Base-by-base conservation (phyloP, 2,797 vertebrate genomes). In the Lepidocolaptes lacrymiger region DNA sequence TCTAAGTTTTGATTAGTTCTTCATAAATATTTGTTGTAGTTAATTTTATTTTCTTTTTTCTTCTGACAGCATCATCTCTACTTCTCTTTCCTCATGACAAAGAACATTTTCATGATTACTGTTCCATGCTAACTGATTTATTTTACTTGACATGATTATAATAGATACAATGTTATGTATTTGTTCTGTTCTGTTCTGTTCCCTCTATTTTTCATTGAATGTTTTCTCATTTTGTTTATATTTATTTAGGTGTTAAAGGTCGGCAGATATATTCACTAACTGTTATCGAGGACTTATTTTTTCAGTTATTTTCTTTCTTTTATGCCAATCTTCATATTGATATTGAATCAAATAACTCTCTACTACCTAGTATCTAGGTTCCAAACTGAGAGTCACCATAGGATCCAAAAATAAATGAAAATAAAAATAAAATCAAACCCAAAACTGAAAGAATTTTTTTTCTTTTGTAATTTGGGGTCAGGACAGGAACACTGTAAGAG, bases 161-260 rank as follows among this genome's bases (percentile, higher is more conserved):
- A 56, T 36, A 68, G 12, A 41, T 39, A 85, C 26, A 61, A 68
- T 32, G 34, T 83, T 88, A 87, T 66, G 36, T 36, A 36, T 36
- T 9, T 36, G 96, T 59, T 10, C 46, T 74, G 87, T 46, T 64
- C 85, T 95, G 28, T 85, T 95, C 81, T 92, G 9, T 90, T 92
- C 55, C 41, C 21, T 54, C 32, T 41, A 26, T 44, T 44, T 37
- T 91, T 56, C 34, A 75, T 87, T 72, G 62, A 48, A 26, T 75
- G 5, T 41, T 27, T 32, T 91, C 55, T 80, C 39, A 73, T 75
- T 17, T 7, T 36, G 8, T 13, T 81, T 73, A 12, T n/a, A 28
- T 71, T 54, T 61, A 76, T 71, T 67, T 19, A 58, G 26, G 4
- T 59, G 5, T 37, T 85, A 58, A 75, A 68, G 3, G 22, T 48